phyloP scores from a whole-genome alignment of 2,113 vertebrate genomes.

The Lutjanus erythropterus region DNA sequence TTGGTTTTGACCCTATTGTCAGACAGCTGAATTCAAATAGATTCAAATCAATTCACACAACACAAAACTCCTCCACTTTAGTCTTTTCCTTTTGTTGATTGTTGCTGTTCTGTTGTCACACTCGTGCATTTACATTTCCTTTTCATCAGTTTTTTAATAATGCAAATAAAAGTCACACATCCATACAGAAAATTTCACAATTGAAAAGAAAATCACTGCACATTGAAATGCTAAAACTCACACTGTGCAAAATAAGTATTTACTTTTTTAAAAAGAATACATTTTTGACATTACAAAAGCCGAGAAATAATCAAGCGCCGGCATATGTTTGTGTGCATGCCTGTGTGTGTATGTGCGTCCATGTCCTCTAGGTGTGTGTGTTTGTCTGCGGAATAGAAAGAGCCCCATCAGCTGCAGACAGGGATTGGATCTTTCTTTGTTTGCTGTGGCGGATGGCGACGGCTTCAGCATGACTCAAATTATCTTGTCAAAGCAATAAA shows the following conservation, averaged over 20 bases:
- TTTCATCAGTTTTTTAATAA: conserved; percentile 1
- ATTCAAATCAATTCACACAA: conserved; percentile 15
- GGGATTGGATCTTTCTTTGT: conserved; percentile 81
- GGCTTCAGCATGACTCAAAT: conserved; percentile 83
- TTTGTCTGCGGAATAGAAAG: conserved; percentile 65
- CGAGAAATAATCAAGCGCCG: conserved; percentile 36
- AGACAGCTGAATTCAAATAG: conserved; percentile 14
- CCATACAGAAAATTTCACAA: not conserved
- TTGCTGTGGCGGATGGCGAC: conserved; percentile 74
- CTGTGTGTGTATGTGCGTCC: conserved; percentile 18
- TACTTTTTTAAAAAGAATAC: not conserved
- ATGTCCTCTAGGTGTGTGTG: conserved; percentile 55
- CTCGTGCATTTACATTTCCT: conserved; percentile 18
- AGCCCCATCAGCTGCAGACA: conserved; percentile 70
- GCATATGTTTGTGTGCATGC: conserved; percentile 29
- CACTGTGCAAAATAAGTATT: conserved; percentile 29
- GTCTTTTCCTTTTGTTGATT: conserved; percentile 11
- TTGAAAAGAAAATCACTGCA: conserved; percentile 43
- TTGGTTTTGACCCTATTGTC: not conserved
- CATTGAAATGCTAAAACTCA: conserved; percentile 37
- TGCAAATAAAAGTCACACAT: conserved; percentile 33
- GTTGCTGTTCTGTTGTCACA: conserved; percentile 22
- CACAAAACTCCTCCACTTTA: conserved; percentile 17
- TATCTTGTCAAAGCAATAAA: conserved; percentile 86
- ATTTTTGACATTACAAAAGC: conserved; percentile 36